A percentile compares a stretch with the other conserved stretches of the same genome.
phyloP scores from a whole-genome alignment of 2,888 invertebrate species.

The Pseudeuparius sepicola region DNA sequence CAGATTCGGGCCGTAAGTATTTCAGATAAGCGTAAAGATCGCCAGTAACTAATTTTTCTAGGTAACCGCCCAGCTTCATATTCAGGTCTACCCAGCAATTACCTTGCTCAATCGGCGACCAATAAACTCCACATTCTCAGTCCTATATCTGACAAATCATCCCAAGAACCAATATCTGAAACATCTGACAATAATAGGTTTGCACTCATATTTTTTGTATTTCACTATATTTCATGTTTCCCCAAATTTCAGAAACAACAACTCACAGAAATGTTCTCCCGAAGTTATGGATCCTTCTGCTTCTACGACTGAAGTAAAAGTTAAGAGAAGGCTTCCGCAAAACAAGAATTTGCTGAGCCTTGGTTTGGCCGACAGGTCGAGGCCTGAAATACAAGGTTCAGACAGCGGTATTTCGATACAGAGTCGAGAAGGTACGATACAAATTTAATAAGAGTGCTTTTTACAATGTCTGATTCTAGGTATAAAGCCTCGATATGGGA shows the following conservation, averaged over 20 bases:
- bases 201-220: too few species aligned
- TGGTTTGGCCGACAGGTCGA: constrained; percentile 53
- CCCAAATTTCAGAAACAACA: too few species aligned
- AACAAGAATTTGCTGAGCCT: constrained; percentile 67
- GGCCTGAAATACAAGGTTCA: constrained; percentile 73
- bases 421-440: constrained; percentile 56
- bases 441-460: too few species aligned
- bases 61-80: constrained; percentile 31
- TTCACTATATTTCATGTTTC: too few species aligned
- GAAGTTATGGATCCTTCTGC: constrained; percentile 44
- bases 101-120: constrained; percentile 54
- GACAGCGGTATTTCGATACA: constrained; percentile 84
- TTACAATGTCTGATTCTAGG: too few species aligned
- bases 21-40: too few species aligned
- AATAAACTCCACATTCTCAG: constrained; percentile 76
- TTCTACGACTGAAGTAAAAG: constrained; percentile 24
- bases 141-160: constrained; percentile 83
- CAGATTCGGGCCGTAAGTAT: constrained; percentile 61
- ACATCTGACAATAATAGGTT: constrained; percentile 73
- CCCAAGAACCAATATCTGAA: constrained; percentile 76
- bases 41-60: constrained; percentile 8
- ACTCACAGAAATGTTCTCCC: constrained; percentile 67
- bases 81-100: constrained; percentile 52
- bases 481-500: constrained; percentile 48
- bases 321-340: constrained; percentile 57